phyloP scores from a whole-genome alignment of 2,113 vertebrate genomes.

The Menura novaehollandiae region DNA sequence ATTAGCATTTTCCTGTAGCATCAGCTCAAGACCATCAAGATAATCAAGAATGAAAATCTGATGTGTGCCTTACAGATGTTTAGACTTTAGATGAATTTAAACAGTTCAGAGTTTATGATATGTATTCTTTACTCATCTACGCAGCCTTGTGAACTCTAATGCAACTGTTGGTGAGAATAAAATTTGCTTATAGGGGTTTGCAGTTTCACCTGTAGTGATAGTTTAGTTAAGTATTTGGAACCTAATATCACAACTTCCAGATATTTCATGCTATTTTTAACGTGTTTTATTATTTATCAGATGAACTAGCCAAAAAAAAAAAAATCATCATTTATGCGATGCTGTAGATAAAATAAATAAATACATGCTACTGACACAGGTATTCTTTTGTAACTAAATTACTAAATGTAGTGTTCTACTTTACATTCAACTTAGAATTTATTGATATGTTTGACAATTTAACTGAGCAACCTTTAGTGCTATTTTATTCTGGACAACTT shows the following conservation, averaged over 20 bases:
- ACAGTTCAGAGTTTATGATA: not conserved
- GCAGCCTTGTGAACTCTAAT: not conserved
- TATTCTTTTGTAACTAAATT: not conserved
- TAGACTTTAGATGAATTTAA: not conserved
- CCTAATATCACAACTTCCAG: not conserved
- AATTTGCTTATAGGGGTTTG: not conserved
- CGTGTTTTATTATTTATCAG: not conserved
- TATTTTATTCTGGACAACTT: not conserved
- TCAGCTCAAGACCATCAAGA: not conserved
- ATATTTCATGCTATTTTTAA: not conserved
- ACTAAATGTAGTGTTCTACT: not conserved
- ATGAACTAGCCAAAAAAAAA: not conserved
- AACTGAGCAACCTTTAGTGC: not conserved
- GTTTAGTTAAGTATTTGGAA: not conserved
- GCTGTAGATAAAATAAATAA: not conserved
- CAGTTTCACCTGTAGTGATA: not conserved
- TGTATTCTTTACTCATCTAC: not conserved
- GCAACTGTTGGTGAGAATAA: not conserved
- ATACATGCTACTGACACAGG: not conserved
- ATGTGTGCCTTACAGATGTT: not conserved
- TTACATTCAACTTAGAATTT: not conserved
- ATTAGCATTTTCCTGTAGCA: not conserved
- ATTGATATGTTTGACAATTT: not conserved
- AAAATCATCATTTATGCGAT: not conserved
- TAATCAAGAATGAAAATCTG: not conserved